Percentiles rank a stretch among this genome's conserved stretches.
Evolutionary conservation across 2,888 invertebrate genomes (phyloP).

Genomic region (Camptogramma bilineatum): DNA sequence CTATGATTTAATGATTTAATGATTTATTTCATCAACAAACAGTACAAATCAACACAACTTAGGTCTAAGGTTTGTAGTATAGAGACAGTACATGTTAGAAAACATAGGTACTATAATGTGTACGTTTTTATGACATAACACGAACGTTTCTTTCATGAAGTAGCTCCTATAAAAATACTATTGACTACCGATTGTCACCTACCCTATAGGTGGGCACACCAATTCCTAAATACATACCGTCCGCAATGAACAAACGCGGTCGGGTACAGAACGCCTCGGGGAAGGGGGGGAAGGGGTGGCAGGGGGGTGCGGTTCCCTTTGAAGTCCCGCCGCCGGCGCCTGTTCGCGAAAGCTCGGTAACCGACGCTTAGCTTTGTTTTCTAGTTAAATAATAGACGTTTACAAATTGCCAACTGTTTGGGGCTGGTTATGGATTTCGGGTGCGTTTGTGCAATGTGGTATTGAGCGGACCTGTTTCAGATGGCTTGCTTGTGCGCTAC

Average conservation of each 20-base stretch:
- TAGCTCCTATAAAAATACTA: conserved; percentile 14
- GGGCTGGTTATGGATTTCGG: conserved; percentile 49
- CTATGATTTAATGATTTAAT: no score
- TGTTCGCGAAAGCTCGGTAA: conserved; percentile 79
- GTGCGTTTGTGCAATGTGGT: conserved; percentile 17
- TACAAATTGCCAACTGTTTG: conserved; percentile 68
- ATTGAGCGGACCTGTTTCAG: not conserved
- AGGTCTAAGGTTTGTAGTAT: no score
- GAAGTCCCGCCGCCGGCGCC: conserved; percentile 79
- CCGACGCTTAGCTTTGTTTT: conserved; percentile 83
- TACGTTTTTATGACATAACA: no score
- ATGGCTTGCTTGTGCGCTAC: no score
- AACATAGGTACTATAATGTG: no score
- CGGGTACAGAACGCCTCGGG: conserved; percentile 60
- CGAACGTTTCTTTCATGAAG: no score
- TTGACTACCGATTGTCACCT: conserved; percentile 53
- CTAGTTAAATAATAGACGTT: conserved; percentile 76
- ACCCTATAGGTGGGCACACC: conserved; percentile 64
- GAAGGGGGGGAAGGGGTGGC: conserved; percentile 48
- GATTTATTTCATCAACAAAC: no score
- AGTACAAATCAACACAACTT: no score
- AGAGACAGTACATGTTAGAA: no score
- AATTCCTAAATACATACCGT: conserved; percentile 70
- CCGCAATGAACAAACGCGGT: conserved; percentile 71
- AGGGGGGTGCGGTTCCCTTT: conserved; percentile 74